Evolutionary conservation across 2,797 vertebrate genomes (phyloP), one percentile per base, ranked within the genome.

Genomic region (Sebastiscus tertius): DNA sequence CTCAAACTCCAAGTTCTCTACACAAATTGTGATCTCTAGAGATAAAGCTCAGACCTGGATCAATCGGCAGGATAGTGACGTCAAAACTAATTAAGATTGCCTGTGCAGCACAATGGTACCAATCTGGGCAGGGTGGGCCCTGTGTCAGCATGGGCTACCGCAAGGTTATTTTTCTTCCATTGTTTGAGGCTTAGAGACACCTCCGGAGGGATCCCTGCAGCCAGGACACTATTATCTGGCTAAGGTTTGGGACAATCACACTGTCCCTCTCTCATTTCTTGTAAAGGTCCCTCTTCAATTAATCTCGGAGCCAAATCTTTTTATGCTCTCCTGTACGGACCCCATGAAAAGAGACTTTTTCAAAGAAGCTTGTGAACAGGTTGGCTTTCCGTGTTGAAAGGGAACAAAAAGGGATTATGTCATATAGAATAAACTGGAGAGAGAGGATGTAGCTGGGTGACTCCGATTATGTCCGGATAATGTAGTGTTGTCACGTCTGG

Each of bases 41-140:
- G 93, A 92, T 89, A 78, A 87, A 89, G 77, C 73, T 70, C 56
- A 63, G 77, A 33, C 72, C 66, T 11, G 58, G 83, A 91, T 94
- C 91, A 92, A 91, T 83, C 64, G 42, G 67, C 88, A 60, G 87
- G 76, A 80, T 72, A 61, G 86, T 92, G 89, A 93, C 89, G 88
- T 93, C 91, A 93, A 93, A 95, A 90, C 93, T 93, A 94, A 96
- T 96, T 95, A 95, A 94, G 93, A 93, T 89, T 89, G 90, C 81
- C 73, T 33, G 66, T 65, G 68, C 76, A 84, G 82, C 88, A 93
- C 93, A 95, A 93, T 92, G 79, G 90, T 84, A 81, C 70, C 91
- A 91, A 94, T 95, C 92, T 93, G 84, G 72, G 83, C 67, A 84
- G 90, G 92, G 91, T 89, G 91, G 93, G 81, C 82, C 90, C 61